Evolutionary conservation across 1,140 invertebrate species (phyloP).

Genomic region (Caenorhabditis latens): DNA sequence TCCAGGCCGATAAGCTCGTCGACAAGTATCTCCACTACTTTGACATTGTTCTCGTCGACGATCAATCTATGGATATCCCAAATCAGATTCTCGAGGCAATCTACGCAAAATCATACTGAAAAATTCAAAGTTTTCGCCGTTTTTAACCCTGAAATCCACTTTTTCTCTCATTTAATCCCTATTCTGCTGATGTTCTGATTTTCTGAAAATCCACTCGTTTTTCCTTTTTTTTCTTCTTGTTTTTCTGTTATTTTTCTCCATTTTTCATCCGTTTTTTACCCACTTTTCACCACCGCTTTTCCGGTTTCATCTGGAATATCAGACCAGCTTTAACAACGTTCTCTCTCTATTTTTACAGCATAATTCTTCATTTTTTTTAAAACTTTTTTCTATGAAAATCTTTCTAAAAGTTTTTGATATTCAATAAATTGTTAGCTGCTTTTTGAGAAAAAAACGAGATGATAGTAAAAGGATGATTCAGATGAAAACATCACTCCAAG

Average conservation of each 20-base stretch:
- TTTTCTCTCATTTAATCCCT: neutral
- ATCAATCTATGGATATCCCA: conserved; percentile 50
- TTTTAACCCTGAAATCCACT: neutral
- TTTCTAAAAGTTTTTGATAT: no score
- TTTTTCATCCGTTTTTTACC: neutral
- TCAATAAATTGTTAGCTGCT: no score
- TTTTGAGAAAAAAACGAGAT: no score
- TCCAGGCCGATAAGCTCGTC: conserved; percentile 60
- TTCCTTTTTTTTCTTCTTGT: neutral
- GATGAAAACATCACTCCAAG: no score
- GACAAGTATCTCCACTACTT: conserved; percentile 62
- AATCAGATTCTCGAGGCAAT: conserved; percentile 47
- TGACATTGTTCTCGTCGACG: conserved; percentile 61
- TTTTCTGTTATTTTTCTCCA: neutral
- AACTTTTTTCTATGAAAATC: neutral
- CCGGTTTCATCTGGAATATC: conserved; percentile 38
- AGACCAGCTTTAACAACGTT: conserved; percentile 28
- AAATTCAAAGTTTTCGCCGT: neutral
- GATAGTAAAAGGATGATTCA: no score
- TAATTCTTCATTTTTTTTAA: neutral
- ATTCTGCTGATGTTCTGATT: conserved; percentile 23
- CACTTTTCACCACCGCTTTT: neutral
- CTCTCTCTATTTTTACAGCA: neutral
- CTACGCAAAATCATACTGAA: conserved; percentile 7
- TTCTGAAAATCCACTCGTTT: neutral